Percentiles rank a stretch among this genome's conserved stretches.
Conservation (phyloP, 2,113 vertebrate species). For the Amphilophus citrinellus region DNA sequence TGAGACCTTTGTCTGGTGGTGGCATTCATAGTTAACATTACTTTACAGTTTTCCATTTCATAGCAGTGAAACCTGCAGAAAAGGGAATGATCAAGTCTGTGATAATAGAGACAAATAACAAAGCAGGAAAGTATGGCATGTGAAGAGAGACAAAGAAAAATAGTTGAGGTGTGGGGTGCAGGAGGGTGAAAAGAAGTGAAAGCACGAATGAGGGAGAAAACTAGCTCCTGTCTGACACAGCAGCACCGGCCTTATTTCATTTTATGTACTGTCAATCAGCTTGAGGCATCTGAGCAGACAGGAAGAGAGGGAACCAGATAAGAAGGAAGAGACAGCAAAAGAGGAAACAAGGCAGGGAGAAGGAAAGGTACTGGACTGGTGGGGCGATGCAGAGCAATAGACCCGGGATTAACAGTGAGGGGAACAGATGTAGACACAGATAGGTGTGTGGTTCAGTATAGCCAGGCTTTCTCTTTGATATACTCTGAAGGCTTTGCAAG, state of each 20-base stretch:
- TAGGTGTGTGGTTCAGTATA: conserved; percentile 56
- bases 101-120: conserved; percentile 60
- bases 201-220: conserved; percentile 56
- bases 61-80: conserved; percentile 38
- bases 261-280: conserved; percentile 79
- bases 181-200: conserved; percentile 53
- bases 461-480: conserved; percentile 59
- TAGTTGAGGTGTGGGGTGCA: conserved; percentile 23
- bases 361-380: conserved; percentile 43
- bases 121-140: conserved; percentile 40
- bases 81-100: conserved; percentile 37
- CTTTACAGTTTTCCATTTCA: conserved; percentile 40
- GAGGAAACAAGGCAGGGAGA: conserved; percentile 53
- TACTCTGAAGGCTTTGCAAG: conserved; percentile 40
- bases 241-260: conserved; percentile 72
- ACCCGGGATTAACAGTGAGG: conserved; percentile 65
- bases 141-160: conserved; percentile 42
- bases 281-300: conserved; percentile 65
- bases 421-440: conserved; percentile 70
- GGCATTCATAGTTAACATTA: conserved; percentile 39
- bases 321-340: conserved; percentile 41
- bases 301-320: conserved; percentile 33
- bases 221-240: conserved; percentile 66
- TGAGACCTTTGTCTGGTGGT: conserved; percentile 54
- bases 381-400: conserved; percentile 59